These are phyloP conservation scores for Theristicus caerulescens DNA, from an alignment of 2,113 vertebrate genomes.

Conservation along the genomic window DNA sequence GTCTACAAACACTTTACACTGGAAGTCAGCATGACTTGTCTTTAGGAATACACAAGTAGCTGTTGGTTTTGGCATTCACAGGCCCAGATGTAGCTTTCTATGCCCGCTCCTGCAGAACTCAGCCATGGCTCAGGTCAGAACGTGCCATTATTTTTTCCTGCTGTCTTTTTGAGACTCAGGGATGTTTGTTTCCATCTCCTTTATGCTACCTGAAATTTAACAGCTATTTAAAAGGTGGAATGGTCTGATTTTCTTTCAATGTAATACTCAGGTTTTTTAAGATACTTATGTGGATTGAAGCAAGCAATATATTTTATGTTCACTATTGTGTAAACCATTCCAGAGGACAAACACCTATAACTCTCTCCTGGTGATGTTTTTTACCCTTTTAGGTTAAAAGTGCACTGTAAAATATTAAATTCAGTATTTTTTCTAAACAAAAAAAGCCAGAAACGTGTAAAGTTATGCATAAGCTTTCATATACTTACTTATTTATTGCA, in stretches of 20 bases:
- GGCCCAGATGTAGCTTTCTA: fast-evolving
- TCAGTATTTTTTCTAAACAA: background rate
- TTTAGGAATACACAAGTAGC: background rate
- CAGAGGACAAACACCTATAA: background rate
- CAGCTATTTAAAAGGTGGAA: background rate
- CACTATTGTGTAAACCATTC: background rate
- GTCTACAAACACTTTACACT: background rate
- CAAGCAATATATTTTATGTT: background rate
- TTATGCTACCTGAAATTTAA: background rate
- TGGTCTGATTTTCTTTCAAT: background rate
- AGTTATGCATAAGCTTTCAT: background rate
- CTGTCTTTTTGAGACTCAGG: background rate
- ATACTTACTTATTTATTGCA: background rate
- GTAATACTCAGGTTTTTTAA: background rate
- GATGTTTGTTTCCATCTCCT: background rate
- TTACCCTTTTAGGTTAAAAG: background rate
- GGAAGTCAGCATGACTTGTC: background rate
- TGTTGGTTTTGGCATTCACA: background rate
- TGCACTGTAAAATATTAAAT: background rate
- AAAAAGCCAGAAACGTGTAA: background rate
- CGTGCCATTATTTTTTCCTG: background rate
- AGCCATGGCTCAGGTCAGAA: background rate
- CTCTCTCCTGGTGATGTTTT: background rate
- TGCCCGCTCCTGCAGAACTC: background rate
- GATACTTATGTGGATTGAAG: background rate